Conservation (phyloP, 2,113 vertebrate species). For the Camelus dromedarius region DNA sequence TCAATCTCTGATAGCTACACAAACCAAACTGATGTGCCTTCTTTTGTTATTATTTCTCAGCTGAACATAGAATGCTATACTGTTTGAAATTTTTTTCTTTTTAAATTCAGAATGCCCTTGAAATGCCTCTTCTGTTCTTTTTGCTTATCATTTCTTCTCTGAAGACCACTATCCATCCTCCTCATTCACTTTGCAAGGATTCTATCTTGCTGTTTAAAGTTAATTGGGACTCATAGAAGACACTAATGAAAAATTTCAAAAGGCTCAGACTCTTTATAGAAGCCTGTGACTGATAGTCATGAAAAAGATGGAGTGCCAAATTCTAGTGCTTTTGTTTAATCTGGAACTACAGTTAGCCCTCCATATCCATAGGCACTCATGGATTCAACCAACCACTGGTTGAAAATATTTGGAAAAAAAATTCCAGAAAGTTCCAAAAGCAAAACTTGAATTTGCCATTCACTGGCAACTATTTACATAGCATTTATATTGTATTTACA, state of each 20-base stretch:
- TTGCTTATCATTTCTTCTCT: conserved; percentile 58
- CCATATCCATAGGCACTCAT: neutral
- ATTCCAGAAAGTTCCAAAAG: neutral
- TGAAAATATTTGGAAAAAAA: neutral
- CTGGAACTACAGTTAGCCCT: neutral
- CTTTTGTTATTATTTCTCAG: conserved; percentile 42
- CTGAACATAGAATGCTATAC: conserved; percentile 5
- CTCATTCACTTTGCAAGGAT: conserved; percentile 59
- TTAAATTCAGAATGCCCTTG: neutral
- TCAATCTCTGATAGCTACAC: neutral
- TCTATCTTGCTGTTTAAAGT: conserved; percentile 56
- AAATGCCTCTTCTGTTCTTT: conserved; percentile 45
- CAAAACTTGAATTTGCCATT: neutral
- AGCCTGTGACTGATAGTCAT: neutral
- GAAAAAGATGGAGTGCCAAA: conserved; percentile 19
- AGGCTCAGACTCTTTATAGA: neutral
- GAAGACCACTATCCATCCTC: conserved; percentile 48
- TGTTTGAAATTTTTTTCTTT: conserved; percentile 41
- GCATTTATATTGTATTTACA: neutral
- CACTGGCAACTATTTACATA: neutral
- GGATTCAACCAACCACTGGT: neutral
- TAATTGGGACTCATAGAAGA: conserved; percentile 32
- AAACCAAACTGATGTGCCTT: conserved; percentile 34
- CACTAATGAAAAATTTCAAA: conserved; percentile 44
- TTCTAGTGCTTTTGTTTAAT: conserved; percentile 56